Base-by-base conservation (phyloP, 2,888 invertebrate genomes). In the Pristionchus maxplancki region DNA sequence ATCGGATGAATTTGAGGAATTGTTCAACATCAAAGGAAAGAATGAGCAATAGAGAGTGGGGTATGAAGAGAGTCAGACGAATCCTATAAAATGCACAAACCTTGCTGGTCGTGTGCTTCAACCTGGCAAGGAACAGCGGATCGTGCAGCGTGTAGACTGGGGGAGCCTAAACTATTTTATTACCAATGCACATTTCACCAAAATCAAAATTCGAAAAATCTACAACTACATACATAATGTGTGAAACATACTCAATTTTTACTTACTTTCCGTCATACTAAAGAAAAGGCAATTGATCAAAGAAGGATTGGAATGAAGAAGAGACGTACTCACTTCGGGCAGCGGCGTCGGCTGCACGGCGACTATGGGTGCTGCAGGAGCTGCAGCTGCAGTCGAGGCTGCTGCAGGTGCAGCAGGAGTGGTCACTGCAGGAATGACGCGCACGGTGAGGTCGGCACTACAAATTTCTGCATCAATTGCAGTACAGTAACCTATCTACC, bases 61-160 rank as follows among this genome's bases (percentile, higher is more conserved):
- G n/a, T n/a, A n/a, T n/a, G n/a, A n/a, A n/a, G n/a, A n/a, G n/a
- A n/a, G n/a, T n/a, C n/a, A n/a, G n/a, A n/a, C n/a, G n/a, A n/a
- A n/a, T n/a, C n/a, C n/a, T n/a, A n/a, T n/a, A n/a, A n/a, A n/a
- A n/a, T n/a, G n/a, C n/a, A 11, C 44, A 44, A 1, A 58, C 64
- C 34, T 64, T 64, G 64, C 11, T 34, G 31, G 64, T 34, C 64
- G 64, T 31, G 31, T 71, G 71, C 37, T 71, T 31, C 34, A 71
- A 20, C 40, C n/a, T n/a, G 20, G 20, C 34, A 6, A 71, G 34
- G 71, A 71, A 71, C 17, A 37, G 11, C 6, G 37, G 34, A 24
- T 71, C 71, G 71, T 71, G 71, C 37, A 71, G 71, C 37, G 71
- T 37, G 37, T 71, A 71, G 17, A 34, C 71, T 6, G 71, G 71